These are phyloP conservation scores for Tipula vernalis DNA, from an alignment of 2,888 invertebrate species.

Conservation along the genomic window DNA sequence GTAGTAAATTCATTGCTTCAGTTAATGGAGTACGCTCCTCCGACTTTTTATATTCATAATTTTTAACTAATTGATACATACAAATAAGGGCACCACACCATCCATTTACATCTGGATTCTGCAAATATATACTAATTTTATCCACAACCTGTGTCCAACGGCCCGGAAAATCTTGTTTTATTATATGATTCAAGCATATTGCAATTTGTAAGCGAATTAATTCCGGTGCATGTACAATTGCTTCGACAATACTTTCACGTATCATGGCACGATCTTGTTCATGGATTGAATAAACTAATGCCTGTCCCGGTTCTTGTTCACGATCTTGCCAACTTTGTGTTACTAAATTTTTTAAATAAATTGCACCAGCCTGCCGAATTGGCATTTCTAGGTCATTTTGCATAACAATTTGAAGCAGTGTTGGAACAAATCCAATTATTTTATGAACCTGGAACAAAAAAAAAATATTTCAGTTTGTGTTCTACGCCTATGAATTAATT, in stretches of 20 bases:
- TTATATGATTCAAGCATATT: slow-evolving; percentile 83
- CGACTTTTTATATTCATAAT: slow-evolving; percentile 77
- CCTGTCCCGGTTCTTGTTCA: slow-evolving; percentile 58
- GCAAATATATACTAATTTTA: slow-evolving; percentile 85
- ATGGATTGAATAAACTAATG: slow-evolving; percentile 74
- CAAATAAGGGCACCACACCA: slow-evolving; percentile 89
- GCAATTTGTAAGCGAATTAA: slow-evolving; percentile 82
- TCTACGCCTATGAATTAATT: neutral
- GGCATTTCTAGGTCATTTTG: slow-evolving; percentile 79
- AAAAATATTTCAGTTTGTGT: neutral
- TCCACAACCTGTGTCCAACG: slow-evolving; percentile 93
- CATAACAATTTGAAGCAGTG: slow-evolving; percentile 88
- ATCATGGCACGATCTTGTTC: slow-evolving; percentile 94
- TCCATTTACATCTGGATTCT: slow-evolving; percentile 73
- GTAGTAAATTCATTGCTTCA: slow-evolving; percentile 86
- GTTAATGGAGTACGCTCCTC: slow-evolving; percentile 83
- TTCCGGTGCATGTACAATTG: slow-evolving; percentile 85
- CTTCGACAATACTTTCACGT: slow-evolving; percentile 88
- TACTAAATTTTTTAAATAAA: slow-evolving; percentile 92
- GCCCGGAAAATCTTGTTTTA: slow-evolving; percentile 91
- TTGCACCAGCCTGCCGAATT: slow-evolving; percentile 89
- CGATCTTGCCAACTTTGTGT: slow-evolving; percentile 80
- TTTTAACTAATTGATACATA: slow-evolving; percentile 89
- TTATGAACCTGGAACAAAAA: slow-evolving; percentile 63
- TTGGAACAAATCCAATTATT: slow-evolving; percentile 93